Evolutionary conservation across 2,888 invertebrate genomes (phyloP).

Genomic region (Melanargia galathea): DNA sequence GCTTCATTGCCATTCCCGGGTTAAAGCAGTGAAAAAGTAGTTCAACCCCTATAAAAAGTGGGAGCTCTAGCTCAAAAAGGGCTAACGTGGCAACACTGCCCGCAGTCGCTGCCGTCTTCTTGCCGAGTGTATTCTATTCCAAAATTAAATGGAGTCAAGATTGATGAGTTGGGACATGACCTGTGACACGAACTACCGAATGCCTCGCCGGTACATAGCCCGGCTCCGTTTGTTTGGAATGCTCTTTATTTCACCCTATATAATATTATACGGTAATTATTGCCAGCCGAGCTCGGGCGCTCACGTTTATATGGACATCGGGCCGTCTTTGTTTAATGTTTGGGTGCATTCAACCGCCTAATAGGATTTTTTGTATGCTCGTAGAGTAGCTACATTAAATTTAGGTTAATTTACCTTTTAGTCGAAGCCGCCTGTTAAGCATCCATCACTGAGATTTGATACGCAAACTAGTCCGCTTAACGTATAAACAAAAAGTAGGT

Average conservation of each 20-base stretch:
- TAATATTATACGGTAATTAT: constrained; percentile 74
- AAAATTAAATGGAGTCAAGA: constrained; percentile 77
- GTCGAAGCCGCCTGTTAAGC: constrained; percentile 51
- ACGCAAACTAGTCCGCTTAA: constrained; percentile 43
- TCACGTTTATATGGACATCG: constrained; percentile 50
- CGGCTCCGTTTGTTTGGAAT: constrained; percentile 61
- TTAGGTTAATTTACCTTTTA: constrained; percentile 67
- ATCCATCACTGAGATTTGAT: constrained; percentile 58
- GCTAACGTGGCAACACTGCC: background rate
- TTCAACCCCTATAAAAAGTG: too few species aligned
- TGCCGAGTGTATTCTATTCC: constrained; percentile 59
- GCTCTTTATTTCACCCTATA: constrained; percentile 74
- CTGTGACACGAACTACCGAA: constrained; percentile 81
- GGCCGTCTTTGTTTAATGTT: constrained; percentile 66
- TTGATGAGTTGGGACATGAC: constrained; percentile 80
- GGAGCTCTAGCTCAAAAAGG: too few species aligned
- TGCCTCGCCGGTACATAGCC: constrained; percentile 53
- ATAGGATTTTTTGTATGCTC: constrained; percentile 69
- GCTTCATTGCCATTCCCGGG: too few species aligned
- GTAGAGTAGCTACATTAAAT: constrained; percentile 64
- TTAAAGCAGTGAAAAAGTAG: too few species aligned
- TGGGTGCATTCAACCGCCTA: constrained; percentile 63
- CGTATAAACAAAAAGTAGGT: background rate
- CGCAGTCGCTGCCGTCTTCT: constrained; percentile 30
- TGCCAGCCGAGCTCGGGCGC: constrained; percentile 64